Conservation (phyloP, 2,888 invertebrate species). For the Metallyticus violacea region DNA sequence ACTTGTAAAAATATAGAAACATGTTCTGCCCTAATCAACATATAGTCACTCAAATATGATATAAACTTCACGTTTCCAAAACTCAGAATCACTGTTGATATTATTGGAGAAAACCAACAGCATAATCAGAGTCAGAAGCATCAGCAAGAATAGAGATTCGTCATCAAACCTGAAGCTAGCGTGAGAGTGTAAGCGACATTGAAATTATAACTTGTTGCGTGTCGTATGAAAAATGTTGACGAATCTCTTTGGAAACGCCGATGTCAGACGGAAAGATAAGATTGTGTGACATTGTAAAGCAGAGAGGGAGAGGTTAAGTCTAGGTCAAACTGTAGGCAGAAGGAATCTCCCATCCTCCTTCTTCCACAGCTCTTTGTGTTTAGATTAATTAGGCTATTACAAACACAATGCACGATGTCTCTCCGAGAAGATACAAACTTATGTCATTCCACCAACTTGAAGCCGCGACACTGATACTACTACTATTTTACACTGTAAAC, state of each 20-base stretch:
- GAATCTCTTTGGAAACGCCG: neutral
- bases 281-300: neutral
- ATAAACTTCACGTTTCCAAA: too few relatives aligned
- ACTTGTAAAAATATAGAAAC: too few relatives aligned
- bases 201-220: neutral
- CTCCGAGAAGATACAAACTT: conserved; percentile 4
- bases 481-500: neutral
- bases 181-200: neutral
- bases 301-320: neutral
- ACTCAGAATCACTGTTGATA: too few relatives aligned
- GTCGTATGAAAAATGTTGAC: neutral
- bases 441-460: neutral
- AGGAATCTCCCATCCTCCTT: neutral
- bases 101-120: too few relatives aligned
- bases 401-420: neutral
- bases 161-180: too few relatives aligned
- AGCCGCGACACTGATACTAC: neutral
- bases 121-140: too few relatives aligned
- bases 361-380: neutral
- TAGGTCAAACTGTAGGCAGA: neutral
- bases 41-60: too few relatives aligned
- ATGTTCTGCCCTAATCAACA: too few relatives aligned
- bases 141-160: too few relatives aligned
- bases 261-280: neutral
- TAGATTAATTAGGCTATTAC: conserved; percentile 10